Conservation (phyloP, 2,797 vertebrate species). For the Neosilurus mollespiculum region DNA sequence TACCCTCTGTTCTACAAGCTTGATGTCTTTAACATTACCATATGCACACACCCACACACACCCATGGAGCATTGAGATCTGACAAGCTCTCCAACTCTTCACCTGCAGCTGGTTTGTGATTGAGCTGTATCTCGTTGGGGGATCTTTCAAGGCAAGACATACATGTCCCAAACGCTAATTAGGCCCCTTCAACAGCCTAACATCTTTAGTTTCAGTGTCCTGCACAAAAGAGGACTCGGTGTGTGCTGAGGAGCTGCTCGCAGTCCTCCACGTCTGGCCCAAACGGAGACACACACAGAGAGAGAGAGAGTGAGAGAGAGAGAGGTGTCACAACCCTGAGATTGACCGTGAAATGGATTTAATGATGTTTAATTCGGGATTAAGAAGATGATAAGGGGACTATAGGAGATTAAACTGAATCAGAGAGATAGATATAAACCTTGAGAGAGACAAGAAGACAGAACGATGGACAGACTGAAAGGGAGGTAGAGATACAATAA, state of each 20-base stretch:
- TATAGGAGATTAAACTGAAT: neutral
- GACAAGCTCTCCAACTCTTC: slow-evolving; percentile 46
- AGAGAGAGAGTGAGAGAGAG: too few species aligned
- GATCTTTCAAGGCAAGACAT: slow-evolving; percentile 64
- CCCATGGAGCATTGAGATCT: slow-evolving; percentile 31
- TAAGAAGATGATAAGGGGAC: neutral
- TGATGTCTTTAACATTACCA: slow-evolving; percentile 42
- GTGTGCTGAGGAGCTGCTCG: neutral
- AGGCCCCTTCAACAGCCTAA: slow-evolving; percentile 57
- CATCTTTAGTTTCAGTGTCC: slow-evolving; percentile 55
- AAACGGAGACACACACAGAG: neutral
- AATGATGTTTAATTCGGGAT: slow-evolving; percentile 6
- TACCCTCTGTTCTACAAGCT: slow-evolving; percentile 42
- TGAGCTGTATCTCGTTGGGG: slow-evolving; percentile 66
- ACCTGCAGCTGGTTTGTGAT: slow-evolving; percentile 75
- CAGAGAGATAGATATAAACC: neutral
- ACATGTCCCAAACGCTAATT: slow-evolving; percentile 69
- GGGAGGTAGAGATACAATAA: neutral
- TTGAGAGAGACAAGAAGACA: too few species aligned
- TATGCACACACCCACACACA: slow-evolving; percentile 45
- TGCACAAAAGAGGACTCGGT: slow-evolving; percentile 40
- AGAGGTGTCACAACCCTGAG: neutral
- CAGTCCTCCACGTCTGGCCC: slow-evolving; percentile 49
- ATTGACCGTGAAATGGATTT: neutral
- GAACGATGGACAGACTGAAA: neutral